Conservation (phyloP, 1,140 invertebrate species). For the Cepaea nemoralis region DNA sequence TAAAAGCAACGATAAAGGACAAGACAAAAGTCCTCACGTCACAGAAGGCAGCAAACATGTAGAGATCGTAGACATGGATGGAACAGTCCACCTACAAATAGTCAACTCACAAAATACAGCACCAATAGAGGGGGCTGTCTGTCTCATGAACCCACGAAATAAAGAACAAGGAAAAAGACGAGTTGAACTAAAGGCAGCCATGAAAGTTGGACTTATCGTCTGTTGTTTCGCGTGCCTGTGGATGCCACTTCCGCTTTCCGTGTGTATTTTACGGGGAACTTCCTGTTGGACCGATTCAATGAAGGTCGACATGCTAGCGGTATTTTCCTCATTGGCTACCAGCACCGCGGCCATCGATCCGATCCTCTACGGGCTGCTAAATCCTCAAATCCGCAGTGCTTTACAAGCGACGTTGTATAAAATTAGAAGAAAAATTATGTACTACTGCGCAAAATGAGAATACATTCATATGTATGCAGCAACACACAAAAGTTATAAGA, state of each 20-base stretch:
- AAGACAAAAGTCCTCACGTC: too few species aligned
- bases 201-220: constrained; percentile 49
- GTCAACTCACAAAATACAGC: neutral
- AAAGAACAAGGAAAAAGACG: constrained; percentile 44
- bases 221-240: constrained; percentile 43
- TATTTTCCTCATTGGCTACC: constrained; percentile 33
- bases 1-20: too few species aligned
- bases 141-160: constrained; percentile 47
- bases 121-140: constrained; percentile 45
- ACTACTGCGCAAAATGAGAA: too few species aligned
- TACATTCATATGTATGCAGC: too few species aligned
- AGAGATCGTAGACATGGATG: constrained; percentile 48
- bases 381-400: constrained; percentile 21
- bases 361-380: constrained; percentile 40
- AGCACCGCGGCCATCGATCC: constrained; percentile 36
- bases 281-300: neutral
- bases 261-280: constrained; percentile 8
- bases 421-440: too few species aligned
- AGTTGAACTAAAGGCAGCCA: constrained; percentile 47
- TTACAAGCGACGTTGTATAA: too few species aligned
- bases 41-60: neutral
- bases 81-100: constrained; percentile 37
- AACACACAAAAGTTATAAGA: too few species aligned
- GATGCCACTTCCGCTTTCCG: constrained; percentile 46
- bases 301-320: neutral